These are phyloP conservation scores for Macroteleia sp. DNA, from an alignment of 2,888 invertebrate genomes.

Conservation along the genomic window DNA sequence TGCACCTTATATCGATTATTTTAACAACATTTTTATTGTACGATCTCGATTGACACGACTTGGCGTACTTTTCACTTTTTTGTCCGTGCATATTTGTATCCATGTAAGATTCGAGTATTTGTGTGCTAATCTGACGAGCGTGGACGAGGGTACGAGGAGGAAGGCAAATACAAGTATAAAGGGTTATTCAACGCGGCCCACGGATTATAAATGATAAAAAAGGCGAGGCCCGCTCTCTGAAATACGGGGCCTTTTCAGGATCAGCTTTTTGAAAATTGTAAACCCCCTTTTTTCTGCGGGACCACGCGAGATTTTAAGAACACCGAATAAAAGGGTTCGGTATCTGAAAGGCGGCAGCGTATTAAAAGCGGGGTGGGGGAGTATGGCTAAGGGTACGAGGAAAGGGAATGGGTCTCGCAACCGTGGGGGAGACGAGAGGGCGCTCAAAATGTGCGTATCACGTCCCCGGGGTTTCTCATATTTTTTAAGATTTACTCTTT, in stretches of 20 bases:
- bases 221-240: constrained; percentile 71
- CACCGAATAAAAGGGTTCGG: constrained; percentile 80
- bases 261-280: constrained; percentile 83
- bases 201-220: constrained; percentile 83
- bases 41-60: constrained; percentile 27
- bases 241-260: constrained; percentile 82
- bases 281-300: constrained; percentile 73
- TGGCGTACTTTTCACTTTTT: constrained; percentile 28
- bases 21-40: constrained; percentile 50
- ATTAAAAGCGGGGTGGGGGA: constrained; percentile 60
- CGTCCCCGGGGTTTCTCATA: constrained; percentile 79
- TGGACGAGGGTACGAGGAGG: constrained; percentile 47
- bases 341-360: constrained; percentile 73
- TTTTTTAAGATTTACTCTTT: constrained; percentile 83
- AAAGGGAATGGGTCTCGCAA: constrained; percentile 54
- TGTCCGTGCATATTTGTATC: constrained; percentile 42
- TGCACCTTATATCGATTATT: constrained; percentile 40
- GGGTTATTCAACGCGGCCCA: constrained; percentile 80
- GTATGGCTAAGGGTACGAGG: constrained; percentile 48
- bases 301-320: constrained; percentile 78
- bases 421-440: constrained; percentile 60
- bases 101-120: constrained; percentile 44
- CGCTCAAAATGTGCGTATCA: constrained; percentile 74
- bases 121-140: constrained; percentile 61
- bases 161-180: constrained; percentile 58